Evolutionary conservation across 2,797 vertebrate genomes (phyloP), one percentile per base, ranked within the genome.

Genomic region (Alfaro cultratus): DNA sequence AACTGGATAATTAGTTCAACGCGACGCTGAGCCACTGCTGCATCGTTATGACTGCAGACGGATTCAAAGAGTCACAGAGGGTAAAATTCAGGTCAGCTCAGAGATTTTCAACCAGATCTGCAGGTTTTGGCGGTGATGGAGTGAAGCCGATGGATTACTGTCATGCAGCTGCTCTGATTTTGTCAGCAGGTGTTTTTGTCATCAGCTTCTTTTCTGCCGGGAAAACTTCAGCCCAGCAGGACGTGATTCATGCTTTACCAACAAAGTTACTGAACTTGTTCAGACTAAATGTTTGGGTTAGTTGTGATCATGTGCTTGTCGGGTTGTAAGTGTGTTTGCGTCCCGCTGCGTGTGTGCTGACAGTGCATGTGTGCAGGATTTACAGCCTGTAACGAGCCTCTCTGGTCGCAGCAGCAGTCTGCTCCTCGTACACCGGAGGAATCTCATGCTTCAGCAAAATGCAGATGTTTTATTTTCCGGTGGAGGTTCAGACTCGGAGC

Each of bases 401-500:
- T 29, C 76, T 87, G 89, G 92, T 13, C 0, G 1, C 67, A 82
- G 81, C 83, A 85, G 49, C 77, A 64, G 81, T 86, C 86, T 91
- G 86, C 72, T 78, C 79, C 86, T 80, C 79, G 77, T 76, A 82
- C 85, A 80, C 87, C 83, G 80, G 23, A 84, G 87, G 89, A 92
- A 89, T 90, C 77, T 86, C 76, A 55, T 76, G 72, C 78, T 84
- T 91, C 88, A 91, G 90, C 91, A 93, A 87, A 91, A 89, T 53
- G 74, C 71, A 82, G 82, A 85, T 80, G 87, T 89, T 90, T 92
- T 88, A 88, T 89, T 91, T 90, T 90, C 88, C 73, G 68, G 85
- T 86, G 75, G 80, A 79, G 85, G 71, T 80, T 79, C 80, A 83
- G 51, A 84, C 79, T 55, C 79, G 49, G 45, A 45, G 68, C 23